Percentiles rank a stretch among this genome's conserved stretches.
Conservation (phyloP, 1,140 invertebrate species). For the Metaphire vulgaris region DNA sequence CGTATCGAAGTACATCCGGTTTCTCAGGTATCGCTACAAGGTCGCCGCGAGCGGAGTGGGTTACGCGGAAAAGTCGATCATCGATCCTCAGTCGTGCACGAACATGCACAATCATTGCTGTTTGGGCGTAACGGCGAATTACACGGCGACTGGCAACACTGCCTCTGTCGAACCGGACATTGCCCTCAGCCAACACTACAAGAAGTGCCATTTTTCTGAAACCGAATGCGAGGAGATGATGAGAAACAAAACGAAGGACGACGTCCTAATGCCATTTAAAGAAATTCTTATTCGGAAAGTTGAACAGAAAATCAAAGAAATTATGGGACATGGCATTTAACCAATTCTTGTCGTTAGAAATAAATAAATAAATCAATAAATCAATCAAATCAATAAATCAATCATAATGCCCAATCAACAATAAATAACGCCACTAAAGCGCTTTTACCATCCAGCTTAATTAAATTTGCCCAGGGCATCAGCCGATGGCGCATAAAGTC, state of each 20-base stretch:
- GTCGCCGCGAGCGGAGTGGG: neutral
- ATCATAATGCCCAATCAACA: too few species aligned
- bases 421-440: too few species aligned
- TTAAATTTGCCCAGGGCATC: too few species aligned
- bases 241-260: neutral
- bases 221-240: slow-evolving; percentile 12
- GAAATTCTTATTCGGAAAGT: neutral
- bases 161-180: neutral
- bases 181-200: slow-evolving; percentile 27
- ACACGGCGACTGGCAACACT: neutral
- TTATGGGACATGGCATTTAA: neutral
- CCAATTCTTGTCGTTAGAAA: too few species aligned
- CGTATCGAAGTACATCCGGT: neutral
- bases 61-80: slow-evolving; percentile 24
- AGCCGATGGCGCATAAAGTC: too few species aligned
- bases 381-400: too few species aligned
- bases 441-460: too few species aligned
- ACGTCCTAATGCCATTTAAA: neutral
- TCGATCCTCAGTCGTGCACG: slow-evolving; percentile 23
- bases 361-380: too few species aligned
- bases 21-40: slow-evolving; percentile 10
- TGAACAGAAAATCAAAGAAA: neutral
- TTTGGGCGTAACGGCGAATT: slow-evolving; percentile 5
- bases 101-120: slow-evolving; percentile 29
- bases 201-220: slow-evolving; percentile 21